Base-by-base conservation (phyloP, 2,888 invertebrate species). In the Andrena dorsata region DNA sequence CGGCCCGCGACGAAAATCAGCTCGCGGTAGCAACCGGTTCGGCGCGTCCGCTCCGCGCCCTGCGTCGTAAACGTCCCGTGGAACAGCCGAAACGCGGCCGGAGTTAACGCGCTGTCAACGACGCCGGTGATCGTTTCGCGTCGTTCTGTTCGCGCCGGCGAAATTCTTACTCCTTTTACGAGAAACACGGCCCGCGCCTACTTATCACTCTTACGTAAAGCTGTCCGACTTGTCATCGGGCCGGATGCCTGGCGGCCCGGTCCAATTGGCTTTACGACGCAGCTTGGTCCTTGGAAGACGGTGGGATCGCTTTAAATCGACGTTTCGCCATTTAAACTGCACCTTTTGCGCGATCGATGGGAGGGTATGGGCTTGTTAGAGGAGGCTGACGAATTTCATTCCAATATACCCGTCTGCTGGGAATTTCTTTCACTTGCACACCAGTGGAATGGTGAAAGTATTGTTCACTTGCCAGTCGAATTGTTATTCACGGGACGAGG, bases 11-110 rank as follows among this genome's bases (percentile, higher is more conserved):
- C 76, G 74, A 80, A 88, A 83, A 86, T 77, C 69, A 35, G 30
- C 69, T 72, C 78, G 83, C 85, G 68, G 76, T 84, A 86, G 82
- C 84, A 88, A 84, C 86, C 84, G 84, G 84, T 84, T 86, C 77
- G 66, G 20, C n/a, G 60, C 32, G 35, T 49, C 20, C 58, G 20
- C 49, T 32, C 8, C 32, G 53, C 66, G n/a, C 60, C 41, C 58
- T 60, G 47, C 30, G 61, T 87, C 84, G 80, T 86, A 86, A 87
- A 82, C 53, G 85, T 84, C 78, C 76, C 82, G 76, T 69, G 70
- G 64, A 73, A 71, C 63, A 28, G 66, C 56, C 66, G 61, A 63
- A 75, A 83, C 75, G 72, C 76, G 79, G 53, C 49, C 74, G 78
- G 81, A 83, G 80, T 79, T 83, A 89, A 86, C 82, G 79, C 70